A percentile compares a stretch with the other conserved stretches of the same genome.
phyloP scores from a whole-genome alignment of 2,113 vertebrate species.

The Labeo catla region DNA sequence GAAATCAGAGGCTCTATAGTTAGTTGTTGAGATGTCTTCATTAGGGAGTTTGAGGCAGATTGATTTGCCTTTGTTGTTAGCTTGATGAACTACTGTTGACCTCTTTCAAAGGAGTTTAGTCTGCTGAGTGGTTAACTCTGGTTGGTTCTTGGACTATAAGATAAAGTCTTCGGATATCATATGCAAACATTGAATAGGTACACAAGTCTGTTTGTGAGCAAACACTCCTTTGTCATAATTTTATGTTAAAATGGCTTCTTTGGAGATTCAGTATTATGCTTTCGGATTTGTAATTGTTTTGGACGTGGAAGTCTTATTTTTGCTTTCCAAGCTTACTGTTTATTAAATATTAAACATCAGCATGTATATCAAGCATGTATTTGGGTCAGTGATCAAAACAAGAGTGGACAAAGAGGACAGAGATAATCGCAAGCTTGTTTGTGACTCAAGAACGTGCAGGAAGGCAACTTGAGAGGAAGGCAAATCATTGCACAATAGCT shows the following conservation, averaged over 20 bases:
- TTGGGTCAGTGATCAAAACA: background rate
- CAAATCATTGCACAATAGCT: conserved; percentile 24
- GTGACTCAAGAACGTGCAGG: conserved; percentile 6
- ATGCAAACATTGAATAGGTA: conserved; percentile 10
- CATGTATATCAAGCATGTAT: background rate
- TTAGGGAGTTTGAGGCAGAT: conserved; percentile 32
- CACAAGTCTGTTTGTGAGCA: background rate
- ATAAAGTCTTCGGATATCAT: background rate
- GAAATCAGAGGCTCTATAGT: background rate
- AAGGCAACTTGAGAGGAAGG: background rate
- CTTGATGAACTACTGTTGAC: background rate
- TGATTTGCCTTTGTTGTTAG: conserved; percentile 26
- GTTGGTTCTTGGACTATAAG: background rate
- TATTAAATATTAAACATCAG: background rate
- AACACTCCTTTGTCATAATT: background rate
- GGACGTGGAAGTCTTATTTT: background rate
- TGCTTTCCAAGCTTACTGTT: background rate
- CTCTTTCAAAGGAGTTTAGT: background rate
- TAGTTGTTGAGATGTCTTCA: conserved; percentile 4
- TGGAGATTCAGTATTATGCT: background rate
- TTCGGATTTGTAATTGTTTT: background rate
- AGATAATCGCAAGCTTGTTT: conserved; percentile 29
- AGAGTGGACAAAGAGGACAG: background rate
- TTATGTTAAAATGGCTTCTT: background rate
- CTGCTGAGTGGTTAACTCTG: background rate